Base-by-base conservation (phyloP, 2,797 vertebrate genomes). In the Acanthurus tractus region DNA sequence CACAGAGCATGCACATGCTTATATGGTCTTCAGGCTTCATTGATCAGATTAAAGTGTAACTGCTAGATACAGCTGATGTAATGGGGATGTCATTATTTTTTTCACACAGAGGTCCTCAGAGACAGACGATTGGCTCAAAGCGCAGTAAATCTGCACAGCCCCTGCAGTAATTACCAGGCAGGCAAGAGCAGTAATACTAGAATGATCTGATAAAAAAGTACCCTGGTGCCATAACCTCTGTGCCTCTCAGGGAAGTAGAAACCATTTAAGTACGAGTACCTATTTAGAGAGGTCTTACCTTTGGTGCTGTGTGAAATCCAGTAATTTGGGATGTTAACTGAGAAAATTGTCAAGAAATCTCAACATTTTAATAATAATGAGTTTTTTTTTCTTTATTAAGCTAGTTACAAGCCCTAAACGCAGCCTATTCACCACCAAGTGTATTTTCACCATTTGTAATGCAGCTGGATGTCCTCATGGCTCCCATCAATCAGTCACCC, bases 101-200 rank as follows among this genome's bases (percentile, higher is more conserved):
- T 70, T 67, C 38, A 70, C 38, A 74, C 40, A n/a, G 53, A 55
- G 25, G 6, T 61, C 63, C 73, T 67, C 29, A 14, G 78, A 74
- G 81, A 75, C 68, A 65, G 59, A 69, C 44, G 76, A 48, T 55
- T 67, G 59, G 22, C 64, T 57, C 36, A 40, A 69, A 74, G 12
- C 63, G 54, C 53, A 53, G 61, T 66, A 72, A 70, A 74, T 81
- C 66, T 77, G 23, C 23, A 15, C 42, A 23, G 17, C 17, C 12
- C 22, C 42, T 57, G 10, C 17, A 45, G 55, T 89, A 87, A 91
- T 93, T 92, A 87, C 69, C 25, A 72, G 40, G 66, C 65, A 75
- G 71, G 44, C 46, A 48, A 40, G 52, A 78, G 74, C 56, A 68
- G 77, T 59, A 66, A 44, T 76, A 70, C 46, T 81, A 53, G 84